Conservation (phyloP, 2,888 invertebrate genomes). For the Tetheella fluctuosa region DNA sequence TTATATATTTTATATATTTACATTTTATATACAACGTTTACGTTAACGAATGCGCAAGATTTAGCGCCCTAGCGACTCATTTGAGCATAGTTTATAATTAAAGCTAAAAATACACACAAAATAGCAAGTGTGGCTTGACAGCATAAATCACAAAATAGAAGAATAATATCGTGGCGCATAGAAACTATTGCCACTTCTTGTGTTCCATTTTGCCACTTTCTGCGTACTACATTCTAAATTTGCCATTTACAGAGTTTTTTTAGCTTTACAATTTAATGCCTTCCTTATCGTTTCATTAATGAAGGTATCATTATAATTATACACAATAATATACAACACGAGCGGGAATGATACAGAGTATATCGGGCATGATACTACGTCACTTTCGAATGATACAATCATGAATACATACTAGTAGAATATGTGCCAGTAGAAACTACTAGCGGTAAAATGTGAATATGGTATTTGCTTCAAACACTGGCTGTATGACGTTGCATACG, state of each 20-base stretch:
- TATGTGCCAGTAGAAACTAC: not conserved
- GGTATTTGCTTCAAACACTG: too few species aligned
- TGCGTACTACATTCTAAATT: constrained; percentile 9
- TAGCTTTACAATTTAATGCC: constrained; percentile 32
- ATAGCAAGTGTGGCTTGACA: constrained; percentile 15
- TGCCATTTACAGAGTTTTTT: constrained; percentile 25
- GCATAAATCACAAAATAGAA: constrained; percentile 2
- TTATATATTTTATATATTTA: constrained; percentile 79
- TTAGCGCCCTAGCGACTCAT: constrained; percentile 57
- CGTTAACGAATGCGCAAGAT: constrained; percentile 62
- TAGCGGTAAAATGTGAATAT: too few species aligned
- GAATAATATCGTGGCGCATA: constrained; percentile 13
- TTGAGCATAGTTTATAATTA: constrained; percentile 68
- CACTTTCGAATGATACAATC: constrained; percentile 33
- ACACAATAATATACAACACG: constrained; percentile 61
- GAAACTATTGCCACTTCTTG: not conserved
- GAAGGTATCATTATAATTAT: constrained; percentile 73
- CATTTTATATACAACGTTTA: constrained; percentile 80
- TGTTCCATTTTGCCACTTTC: not conserved
- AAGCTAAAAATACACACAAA: constrained; percentile 19
- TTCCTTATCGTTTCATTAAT: constrained; percentile 53
- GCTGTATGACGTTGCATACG: too few species aligned
- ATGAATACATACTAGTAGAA: not conserved
- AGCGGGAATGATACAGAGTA: constrained; percentile 74
- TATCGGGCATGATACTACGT: constrained; percentile 62